phyloP scores from a whole-genome alignment of 2,888 invertebrate genomes.

The Pseudococcus longispinus region DNA sequence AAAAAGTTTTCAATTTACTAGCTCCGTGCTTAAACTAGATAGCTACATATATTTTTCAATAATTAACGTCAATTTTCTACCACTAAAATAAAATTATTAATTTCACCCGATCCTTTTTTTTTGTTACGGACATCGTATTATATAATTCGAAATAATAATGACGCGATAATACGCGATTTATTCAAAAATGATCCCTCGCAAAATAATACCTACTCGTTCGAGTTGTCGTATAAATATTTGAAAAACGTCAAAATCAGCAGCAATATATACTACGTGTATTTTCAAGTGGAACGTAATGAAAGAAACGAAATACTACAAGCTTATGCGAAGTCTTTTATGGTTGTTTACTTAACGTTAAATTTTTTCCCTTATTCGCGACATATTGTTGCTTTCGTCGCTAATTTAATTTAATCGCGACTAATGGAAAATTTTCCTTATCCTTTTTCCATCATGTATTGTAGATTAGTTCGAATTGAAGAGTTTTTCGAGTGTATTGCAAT shows the following conservation, averaged over 20 bases:
- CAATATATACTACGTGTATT: background rate
- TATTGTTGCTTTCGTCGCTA: background rate
- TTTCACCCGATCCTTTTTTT: background rate
- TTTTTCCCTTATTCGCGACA: background rate
- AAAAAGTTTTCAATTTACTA: background rate
- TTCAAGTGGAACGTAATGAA: constrained; percentile 9
- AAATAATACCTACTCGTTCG: background rate
- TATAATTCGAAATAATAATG: background rate
- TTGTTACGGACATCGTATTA: background rate
- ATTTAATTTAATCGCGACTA: constrained; percentile 6
- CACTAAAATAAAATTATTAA: background rate
- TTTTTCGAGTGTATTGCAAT: background rate
- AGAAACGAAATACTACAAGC: background rate
- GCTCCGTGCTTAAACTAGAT: background rate
- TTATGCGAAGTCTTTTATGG: background rate
- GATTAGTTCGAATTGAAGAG: background rate
- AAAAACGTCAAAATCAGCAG: background rate
- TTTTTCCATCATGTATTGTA: background rate
- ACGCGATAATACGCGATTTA: background rate
- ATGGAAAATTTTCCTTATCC: background rate
- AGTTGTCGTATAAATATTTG: background rate
- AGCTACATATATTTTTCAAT: background rate
- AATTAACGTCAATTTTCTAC: background rate
- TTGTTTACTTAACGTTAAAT: background rate
- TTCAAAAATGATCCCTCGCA: background rate